Percentiles rank a stretch among this genome's conserved stretches.
These are phyloP conservation scores for Pristionchus fissidentatus DNA, from an alignment of 2,888 invertebrate genomes.

Conservation along the genomic window DNA sequence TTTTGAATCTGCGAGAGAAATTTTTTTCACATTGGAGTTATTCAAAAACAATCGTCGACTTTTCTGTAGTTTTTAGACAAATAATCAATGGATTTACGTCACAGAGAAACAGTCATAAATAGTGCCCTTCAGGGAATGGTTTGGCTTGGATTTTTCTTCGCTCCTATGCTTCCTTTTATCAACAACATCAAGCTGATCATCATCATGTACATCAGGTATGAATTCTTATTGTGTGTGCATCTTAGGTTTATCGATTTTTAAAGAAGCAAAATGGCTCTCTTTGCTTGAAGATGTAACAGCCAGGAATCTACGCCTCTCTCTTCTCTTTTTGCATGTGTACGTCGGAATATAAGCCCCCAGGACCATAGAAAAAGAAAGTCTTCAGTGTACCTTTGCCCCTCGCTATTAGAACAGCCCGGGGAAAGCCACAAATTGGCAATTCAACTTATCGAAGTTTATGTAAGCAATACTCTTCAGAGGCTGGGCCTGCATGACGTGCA, in stretches of 20 bases:
- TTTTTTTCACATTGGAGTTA: background rate
- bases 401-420: no score
- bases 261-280: background rate
- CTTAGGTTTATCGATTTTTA: background rate
- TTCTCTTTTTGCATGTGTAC: no score
- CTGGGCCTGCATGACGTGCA: conserved; percentile 86
- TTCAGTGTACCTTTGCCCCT: background rate
- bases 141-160: conserved; percentile 99
- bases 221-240: background rate
- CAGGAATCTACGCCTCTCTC: no score
- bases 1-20: conserved; percentile 49
- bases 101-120: background rate
- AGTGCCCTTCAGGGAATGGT: conserved; percentile 78
- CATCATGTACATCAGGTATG: conserved; percentile 84
- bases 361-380: no score
- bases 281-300: no score
- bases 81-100: no score
- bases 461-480: conserved; percentile 58
- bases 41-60: background rate
- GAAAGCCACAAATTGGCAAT: no score
- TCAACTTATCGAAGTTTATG: no score
- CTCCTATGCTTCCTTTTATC: conserved; percentile 90
- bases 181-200: conserved; percentile 92
- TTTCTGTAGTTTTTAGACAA: background rate
- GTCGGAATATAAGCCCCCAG: no score